Evolutionary conservation across 2,113 vertebrate genomes (phyloP).

Genomic region (Bujurquina vittata): DNA sequence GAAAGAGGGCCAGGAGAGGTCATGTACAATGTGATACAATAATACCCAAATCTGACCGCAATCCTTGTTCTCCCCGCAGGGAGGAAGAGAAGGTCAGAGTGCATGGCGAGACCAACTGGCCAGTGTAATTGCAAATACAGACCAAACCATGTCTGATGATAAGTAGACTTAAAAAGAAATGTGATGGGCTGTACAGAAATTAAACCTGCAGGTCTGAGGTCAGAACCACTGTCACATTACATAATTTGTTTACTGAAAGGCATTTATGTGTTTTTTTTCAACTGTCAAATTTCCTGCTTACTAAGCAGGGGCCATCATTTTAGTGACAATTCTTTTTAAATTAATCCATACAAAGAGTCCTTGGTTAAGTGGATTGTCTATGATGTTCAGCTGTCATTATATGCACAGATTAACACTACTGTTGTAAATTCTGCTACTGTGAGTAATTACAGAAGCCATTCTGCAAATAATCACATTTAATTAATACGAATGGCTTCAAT

Average conservation of each 20-base stretch:
- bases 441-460: not conserved
- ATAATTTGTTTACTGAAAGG: not conserved
- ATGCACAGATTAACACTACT: not conserved
- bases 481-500: not conserved
- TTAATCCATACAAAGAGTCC: not conserved
- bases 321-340: not conserved
- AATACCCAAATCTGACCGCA: not conserved
- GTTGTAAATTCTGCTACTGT: not conserved
- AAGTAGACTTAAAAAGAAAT: not conserved
- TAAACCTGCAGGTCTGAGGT: not conserved
- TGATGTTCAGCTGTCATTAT: not conserved
- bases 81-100: not conserved
- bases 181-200: not conserved
- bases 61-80: not conserved
- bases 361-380: not conserved
- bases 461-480: not conserved
- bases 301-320: not conserved
- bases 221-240: not conserved
- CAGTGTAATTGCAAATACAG: not conserved
- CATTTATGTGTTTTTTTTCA: not conserved
- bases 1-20: not conserved
- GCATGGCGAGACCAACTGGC: not conserved
- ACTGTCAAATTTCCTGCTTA: not conserved
- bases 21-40: not conserved
- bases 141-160: not conserved